Evolutionary conservation across 2,888 invertebrate species (phyloP).

Genomic region (Lissocephala sabroskyi): DNA sequence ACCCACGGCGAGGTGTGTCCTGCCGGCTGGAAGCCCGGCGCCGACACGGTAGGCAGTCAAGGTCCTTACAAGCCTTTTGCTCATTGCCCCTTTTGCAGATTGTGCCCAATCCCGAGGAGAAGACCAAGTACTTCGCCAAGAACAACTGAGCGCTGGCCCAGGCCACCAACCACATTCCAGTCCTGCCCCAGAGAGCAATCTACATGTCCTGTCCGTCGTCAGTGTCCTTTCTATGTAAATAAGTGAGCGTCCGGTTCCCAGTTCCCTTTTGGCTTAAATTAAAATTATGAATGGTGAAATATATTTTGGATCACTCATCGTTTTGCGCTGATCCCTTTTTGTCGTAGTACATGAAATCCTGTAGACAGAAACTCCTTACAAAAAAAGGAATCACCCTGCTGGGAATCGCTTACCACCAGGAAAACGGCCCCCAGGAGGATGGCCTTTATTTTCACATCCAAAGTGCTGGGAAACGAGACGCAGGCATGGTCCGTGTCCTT

Average conservation of each 20-base stretch:
- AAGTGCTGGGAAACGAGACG: conserved; percentile 87
- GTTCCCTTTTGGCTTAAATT: conserved; percentile 26
- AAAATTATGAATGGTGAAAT: no score
- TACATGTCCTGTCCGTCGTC: no score
- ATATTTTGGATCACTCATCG: no score
- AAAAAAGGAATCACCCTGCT: no score
- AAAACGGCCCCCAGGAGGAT: conserved; percentile 83
- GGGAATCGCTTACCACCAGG: conserved; percentile 84
- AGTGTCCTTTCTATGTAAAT: no score
- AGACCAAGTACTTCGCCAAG: conserved; percentile 86
- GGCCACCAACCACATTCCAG: background rate
- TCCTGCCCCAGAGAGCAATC: conserved; percentile 13
- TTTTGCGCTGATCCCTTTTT: no score
- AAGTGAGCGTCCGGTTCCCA: conserved; percentile 5
- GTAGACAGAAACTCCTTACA: no score
- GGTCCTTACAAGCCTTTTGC: no score
- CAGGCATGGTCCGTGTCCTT: conserved; percentile 90
- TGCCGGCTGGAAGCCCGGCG: conserved; percentile 95
- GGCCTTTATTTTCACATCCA: conserved; percentile 87
- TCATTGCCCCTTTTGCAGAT: conserved; percentile 74
- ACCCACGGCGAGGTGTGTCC: conserved; percentile 96
- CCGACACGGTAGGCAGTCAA: conserved; percentile 89
- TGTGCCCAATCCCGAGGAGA: conserved; percentile 85
- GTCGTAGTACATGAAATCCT: no score
- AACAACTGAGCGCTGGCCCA: conserved; percentile 70